Base-by-base conservation (phyloP, 2,797 vertebrate genomes). In the Poeciliopsis presidionis region DNA sequence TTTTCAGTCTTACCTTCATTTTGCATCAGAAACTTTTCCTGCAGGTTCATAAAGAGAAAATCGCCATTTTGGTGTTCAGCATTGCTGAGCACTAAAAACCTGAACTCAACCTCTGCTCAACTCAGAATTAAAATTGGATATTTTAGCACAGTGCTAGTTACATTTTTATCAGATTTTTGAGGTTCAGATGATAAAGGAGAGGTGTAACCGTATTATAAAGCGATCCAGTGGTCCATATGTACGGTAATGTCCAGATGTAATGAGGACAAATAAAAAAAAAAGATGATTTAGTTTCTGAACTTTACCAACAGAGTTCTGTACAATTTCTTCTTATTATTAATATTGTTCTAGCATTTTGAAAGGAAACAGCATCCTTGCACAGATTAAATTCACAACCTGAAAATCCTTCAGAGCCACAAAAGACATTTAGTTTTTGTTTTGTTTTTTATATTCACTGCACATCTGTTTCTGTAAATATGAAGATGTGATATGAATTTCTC, bases 401-500 rank as follows among this genome's bases (percentile, higher is more conserved):
- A 51, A 51, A 22, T 72, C 46, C 39, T 45, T 46, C 73, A 57
- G 13, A 57, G 11, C 33, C 49, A 55, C 72, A 74, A 39, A 73
- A 22, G n/a, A n/a, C 39, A 45, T 51, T 51, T 18, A 22, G 25
- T 25, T 55, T 41, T 41, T 39, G 39, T 9, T 53, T 9, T 7
- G 0, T 53, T 53, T 53, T 53, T 13, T 61, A 13, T 59, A 70
- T 46, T 20, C 43, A 28, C 43, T 45, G 25, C 18, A 25, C 20
- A 74, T 74, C 28, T 28, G 16, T 45, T 45, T 43, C n/a, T 59
- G 53, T 16, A 59, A 45, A 74, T 43, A 45, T 47, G 20, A 67
- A 25, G 25, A 47, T 59, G 25, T 76, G 28, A 80, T 8, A 47
- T 30, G 30, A 67, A 30, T 13, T 73, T 87, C 74, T 79, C 78